Percentiles rank a stretch among this genome's conserved stretches.
Conservation (phyloP, 2,113 vertebrate genomes). For the Cacatua alba region DNA sequence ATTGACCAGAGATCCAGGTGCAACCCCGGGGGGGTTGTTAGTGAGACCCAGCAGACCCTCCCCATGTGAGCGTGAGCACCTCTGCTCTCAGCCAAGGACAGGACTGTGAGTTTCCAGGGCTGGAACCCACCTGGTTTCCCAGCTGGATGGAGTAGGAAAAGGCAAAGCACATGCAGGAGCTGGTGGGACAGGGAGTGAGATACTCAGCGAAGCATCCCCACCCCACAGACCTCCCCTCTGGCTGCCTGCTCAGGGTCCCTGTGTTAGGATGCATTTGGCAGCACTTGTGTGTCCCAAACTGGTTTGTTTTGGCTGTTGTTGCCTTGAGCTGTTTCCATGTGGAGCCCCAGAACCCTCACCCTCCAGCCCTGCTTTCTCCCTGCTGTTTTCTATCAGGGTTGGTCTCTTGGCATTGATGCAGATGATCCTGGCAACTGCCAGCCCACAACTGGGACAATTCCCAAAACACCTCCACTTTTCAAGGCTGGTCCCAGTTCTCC, state of each 20-base stretch:
- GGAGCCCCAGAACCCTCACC: neutral
- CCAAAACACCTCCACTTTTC: neutral
- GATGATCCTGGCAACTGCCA: neutral
- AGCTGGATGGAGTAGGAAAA: conserved; percentile 19
- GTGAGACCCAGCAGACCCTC: neutral
- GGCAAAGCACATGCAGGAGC: neutral
- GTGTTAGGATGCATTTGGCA: neutral
- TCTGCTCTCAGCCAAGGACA: neutral
- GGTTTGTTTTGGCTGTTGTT: neutral
- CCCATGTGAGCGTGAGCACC: neutral
- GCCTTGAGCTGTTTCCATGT: neutral
- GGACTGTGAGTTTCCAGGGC: neutral
- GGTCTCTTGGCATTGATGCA: neutral
- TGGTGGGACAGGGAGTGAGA: neutral
- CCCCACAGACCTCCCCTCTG: neutral
- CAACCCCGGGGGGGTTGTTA: neutral
- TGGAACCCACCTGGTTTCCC: conserved; percentile 44
- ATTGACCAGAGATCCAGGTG: neutral
- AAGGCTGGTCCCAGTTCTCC: neutral
- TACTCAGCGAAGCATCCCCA: neutral
- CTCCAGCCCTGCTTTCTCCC: neutral
- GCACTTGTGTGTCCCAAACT: neutral
- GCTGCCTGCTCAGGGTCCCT: neutral
- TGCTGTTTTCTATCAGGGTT: neutral
- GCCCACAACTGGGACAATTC: neutral